Evolutionary conservation across 2,888 invertebrate species (phyloP), one percentile per base, ranked within the genome.

Genomic region (Drosophila maculinotata): DNA sequence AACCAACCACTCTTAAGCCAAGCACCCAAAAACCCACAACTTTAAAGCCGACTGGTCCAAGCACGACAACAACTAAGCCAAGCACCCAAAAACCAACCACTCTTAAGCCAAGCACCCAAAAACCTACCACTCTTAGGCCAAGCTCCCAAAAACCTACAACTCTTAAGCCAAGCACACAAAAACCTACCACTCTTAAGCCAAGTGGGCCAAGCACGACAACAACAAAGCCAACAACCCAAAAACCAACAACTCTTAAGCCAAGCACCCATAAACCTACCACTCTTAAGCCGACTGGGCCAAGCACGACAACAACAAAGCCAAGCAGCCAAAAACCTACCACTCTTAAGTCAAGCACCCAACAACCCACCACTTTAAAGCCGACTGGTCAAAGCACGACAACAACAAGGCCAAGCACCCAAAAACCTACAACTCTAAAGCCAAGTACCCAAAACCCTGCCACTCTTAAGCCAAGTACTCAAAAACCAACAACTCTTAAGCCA

Each of bases 11-110:
- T 6, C 1, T 33, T 2, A 42, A 33, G 10, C 51, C 48, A 7
- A 68, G 54, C 1, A 2, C 9, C 2, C 15, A 2, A 15, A 0
- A 39, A 26, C 4, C 33, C n/a, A 69, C 56, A 2, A 70, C 71
- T 2, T n/a, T 3, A n/a, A n/a, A n/a, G n/a, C n/a, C n/a, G n/a
- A n/a, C n/a, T n/a, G n/a, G n/a, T n/a, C n/a, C n/a, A n/a, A n/a
- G n/a, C n/a, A n/a, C n/a, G n/a, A n/a, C n/a, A n/a, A n/a, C n/a
- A n/a, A n/a, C n/a, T 1, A 8, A 3, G 4, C 20, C 52, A 14
- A 51, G 7, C 6, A 33, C 33, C 10, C 28, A 28, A 1, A 9
- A 3, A 10, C 28, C 28, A 1, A 14, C 33, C 5, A 33, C 33
- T 33, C 6, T 7, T 0, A 33, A 12, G 12, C 33, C 28, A 8